A percentile compares a stretch with the other conserved stretches of the same genome.
These are phyloP conservation scores for Microplitis deprimator DNA, from an alignment of 2,888 invertebrate species.

Conservation along the genomic window DNA sequence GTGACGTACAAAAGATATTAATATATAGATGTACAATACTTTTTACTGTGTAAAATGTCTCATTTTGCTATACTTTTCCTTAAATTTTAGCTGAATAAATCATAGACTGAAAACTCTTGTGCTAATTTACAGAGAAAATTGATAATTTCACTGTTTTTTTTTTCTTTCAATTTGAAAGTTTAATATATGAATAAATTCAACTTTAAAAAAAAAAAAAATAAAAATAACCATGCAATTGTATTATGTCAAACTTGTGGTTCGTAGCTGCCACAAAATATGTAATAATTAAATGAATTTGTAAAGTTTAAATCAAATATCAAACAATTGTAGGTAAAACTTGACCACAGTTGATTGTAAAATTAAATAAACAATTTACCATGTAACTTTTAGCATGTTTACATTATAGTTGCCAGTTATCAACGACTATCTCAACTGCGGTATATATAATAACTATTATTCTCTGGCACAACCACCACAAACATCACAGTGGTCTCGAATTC, in stretches of 20 bases:
- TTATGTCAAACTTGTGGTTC: neutral
- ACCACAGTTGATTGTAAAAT: conserved; percentile 6
- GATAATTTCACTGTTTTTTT: neutral
- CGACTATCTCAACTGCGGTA: conserved; percentile 30
- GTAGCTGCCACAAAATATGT: neutral
- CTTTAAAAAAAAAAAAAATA: neutral
- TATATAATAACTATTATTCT: conserved; percentile 36
- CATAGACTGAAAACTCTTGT: neutral
- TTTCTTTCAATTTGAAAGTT: neutral
- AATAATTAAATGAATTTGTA: conserved; percentile 19
- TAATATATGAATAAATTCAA: neutral
- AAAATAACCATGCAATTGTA: neutral
- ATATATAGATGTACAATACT: too few species aligned
- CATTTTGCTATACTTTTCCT: neutral
- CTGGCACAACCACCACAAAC: conserved; percentile 40
- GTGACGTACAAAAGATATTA: too few species aligned
- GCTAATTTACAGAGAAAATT: neutral
- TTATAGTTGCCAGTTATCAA: conserved; percentile 36
- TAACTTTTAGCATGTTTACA: conserved; percentile 28
- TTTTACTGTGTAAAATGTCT: too few species aligned
- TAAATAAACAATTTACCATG: conserved; percentile 15
- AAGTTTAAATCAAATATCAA: conserved; percentile 16
- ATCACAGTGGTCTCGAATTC: conserved; percentile 55
- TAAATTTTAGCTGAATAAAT: neutral
- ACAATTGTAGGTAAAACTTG: conserved; percentile 16